Evolutionary conservation across 2,797 vertebrate genomes (phyloP).

Genomic region (Xenopus petersii): DNA sequence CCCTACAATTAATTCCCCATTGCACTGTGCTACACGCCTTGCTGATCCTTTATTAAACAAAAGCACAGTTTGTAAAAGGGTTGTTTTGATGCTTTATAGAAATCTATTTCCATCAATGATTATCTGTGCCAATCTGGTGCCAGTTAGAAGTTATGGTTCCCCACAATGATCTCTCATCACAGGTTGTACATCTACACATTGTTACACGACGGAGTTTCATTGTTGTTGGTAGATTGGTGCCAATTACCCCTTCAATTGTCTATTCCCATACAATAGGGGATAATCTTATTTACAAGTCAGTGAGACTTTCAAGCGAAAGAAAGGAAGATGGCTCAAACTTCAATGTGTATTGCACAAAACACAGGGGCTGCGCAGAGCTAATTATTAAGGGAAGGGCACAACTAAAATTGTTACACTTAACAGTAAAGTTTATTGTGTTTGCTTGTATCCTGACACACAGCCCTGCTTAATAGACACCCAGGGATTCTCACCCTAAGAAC

Average conservation of each 20-base stretch:
- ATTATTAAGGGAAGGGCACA: not conserved
- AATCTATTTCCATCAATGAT: not conserved
- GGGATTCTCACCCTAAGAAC: no score
- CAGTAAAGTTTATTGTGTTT: not conserved
- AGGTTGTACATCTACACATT: slow-evolving; percentile 18
- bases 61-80: no score
- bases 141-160: slow-evolving; percentile 27
- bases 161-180: not conserved
- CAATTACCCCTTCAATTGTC: slow-evolving; percentile 14
- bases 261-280: slow-evolving; percentile 24
- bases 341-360: slow-evolving; percentile 17
- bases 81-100: no score
- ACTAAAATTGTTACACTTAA: not conserved
- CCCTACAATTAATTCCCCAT: no score
- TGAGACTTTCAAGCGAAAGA: slow-evolving; percentile 14
- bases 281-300: slow-evolving; percentile 38
- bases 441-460: no score
- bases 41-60: not conserved
- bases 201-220: slow-evolving; percentile 23
- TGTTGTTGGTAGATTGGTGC: not conserved
- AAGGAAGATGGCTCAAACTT: not conserved
- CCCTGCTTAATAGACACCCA: no score
- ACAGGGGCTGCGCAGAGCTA: not conserved
- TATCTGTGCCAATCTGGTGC: not conserved
- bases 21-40: no score